Conservation (phyloP, 1,140 invertebrate species). For the Leptopilina clavipes region DNA sequence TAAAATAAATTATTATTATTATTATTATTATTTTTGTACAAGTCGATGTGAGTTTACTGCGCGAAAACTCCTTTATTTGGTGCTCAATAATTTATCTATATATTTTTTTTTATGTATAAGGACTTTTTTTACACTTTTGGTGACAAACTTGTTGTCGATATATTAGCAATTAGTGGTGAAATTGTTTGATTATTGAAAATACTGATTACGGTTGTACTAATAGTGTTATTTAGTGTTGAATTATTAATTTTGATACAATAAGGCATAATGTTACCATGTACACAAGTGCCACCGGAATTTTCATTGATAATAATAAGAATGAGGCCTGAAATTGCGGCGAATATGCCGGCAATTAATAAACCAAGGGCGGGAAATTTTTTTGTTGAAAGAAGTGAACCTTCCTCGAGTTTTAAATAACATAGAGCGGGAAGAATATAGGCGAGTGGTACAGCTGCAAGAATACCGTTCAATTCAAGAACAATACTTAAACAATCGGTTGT, state of each 20-base stretch:
- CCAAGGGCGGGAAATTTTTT: conserved; percentile 84
- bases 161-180: not conserved
- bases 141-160: not conserved
- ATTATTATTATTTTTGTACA: not conserved
- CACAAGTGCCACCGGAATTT: conserved; percentile 75
- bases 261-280: conserved; percentile 78
- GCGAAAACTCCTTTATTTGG: too few relatives aligned
- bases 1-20: too few relatives aligned
- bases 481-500: conserved; percentile 90
- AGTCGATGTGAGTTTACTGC: too few relatives aligned
- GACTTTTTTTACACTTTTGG: not conserved
- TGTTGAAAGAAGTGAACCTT: conserved; percentile 80
- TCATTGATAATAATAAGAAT: conserved; percentile 77
- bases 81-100: too few relatives aligned
- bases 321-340: conserved; percentile 81
- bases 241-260: conserved; percentile 78
- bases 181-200: not conserved
- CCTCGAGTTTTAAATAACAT: conserved; percentile 86
- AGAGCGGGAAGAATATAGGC: conserved; percentile 90
- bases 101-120: not conserved
- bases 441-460: conserved; percentile 88
- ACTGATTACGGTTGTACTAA: not conserved
- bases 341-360: conserved; percentile 81
- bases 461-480: conserved; percentile 90
- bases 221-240: conserved; percentile 39